phyloP scores from a whole-genome alignment of 1,140 invertebrate genomes.

The Sipha flava region DNA sequence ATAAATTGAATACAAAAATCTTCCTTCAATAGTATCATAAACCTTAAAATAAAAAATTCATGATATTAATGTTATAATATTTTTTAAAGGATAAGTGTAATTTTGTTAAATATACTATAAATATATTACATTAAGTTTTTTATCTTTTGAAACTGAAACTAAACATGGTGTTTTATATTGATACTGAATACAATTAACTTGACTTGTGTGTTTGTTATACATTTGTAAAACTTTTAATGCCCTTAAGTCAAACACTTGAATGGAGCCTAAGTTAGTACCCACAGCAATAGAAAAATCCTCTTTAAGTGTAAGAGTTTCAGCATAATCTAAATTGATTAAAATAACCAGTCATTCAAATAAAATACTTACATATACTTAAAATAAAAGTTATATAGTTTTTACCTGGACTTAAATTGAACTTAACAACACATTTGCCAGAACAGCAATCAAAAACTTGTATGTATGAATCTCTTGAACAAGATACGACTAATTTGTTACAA shows the following conservation, averaged over 20 bases:
- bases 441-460: conserved; percentile 19
- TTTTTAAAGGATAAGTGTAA: no score
- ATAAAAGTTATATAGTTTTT: background rate
- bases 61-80: background rate
- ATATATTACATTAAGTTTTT: conserved; percentile 3
- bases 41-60: background rate
- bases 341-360: no score
- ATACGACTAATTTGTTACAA: background rate
- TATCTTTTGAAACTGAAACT: background rate
- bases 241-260: conserved; percentile 18
- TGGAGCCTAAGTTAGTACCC: background rate
- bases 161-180: conserved; percentile 18
- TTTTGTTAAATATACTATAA: background rate
- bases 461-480: conserved; percentile 11
- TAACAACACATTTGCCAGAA: conserved; percentile 10
- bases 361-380: background rate
- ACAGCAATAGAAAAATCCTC: background rate
- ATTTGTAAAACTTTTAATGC: background rate
- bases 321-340: conserved; percentile 6
- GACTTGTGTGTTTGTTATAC: background rate
- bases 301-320: conserved; percentile 1
- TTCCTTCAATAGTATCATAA: conserved; percentile 11
- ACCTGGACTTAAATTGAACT: background rate
- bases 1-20: conserved; percentile 16
- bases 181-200: background rate